Evolutionary conservation across 2,113 vertebrate genomes (phyloP).

Genomic region (Synchiropus splendidus): DNA sequence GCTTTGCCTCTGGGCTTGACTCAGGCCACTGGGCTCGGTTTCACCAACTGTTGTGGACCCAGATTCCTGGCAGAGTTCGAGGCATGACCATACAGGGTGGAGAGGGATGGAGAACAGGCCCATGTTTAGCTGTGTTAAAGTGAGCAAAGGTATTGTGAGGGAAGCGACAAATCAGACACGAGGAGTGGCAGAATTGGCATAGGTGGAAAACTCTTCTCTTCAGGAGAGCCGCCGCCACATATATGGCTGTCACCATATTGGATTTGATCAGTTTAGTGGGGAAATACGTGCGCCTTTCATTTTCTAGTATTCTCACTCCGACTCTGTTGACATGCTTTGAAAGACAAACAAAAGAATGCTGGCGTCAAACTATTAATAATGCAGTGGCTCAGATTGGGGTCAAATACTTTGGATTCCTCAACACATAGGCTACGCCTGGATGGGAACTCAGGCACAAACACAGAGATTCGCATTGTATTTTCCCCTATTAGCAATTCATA

Average conservation of each 20-base stretch:
- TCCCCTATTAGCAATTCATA: slow-evolving; percentile 7
- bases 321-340: slow-evolving; percentile 27
- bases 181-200: too few relatives aligned
- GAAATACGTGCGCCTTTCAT: not conserved
- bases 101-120: too few relatives aligned
- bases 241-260: not conserved
- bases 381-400: slow-evolving; percentile 50
- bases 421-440: slow-evolving; percentile 10
- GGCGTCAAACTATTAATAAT: slow-evolving; percentile 53
- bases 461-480: slow-evolving; percentile 1
- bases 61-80: too few relatives aligned
- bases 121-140: too few relatives aligned
- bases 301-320: slow-evolving; percentile 7
- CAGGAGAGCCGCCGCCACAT: too few relatives aligned
- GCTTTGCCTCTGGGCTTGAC: too few relatives aligned
- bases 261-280: not conserved
- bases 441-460: slow-evolving; percentile 4
- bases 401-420: slow-evolving; percentile 52
- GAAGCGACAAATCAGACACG: too few relatives aligned
- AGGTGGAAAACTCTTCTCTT: too few relatives aligned
- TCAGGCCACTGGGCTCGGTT: too few relatives aligned
- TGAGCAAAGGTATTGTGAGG: too few relatives aligned
- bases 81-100: too few relatives aligned
- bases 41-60: too few relatives aligned
- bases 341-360: slow-evolving; percentile 47